These are phyloP conservation scores for Gopherus flavomarginatus DNA, from an alignment of 2,113 vertebrate species.

Conservation along the genomic window DNA sequence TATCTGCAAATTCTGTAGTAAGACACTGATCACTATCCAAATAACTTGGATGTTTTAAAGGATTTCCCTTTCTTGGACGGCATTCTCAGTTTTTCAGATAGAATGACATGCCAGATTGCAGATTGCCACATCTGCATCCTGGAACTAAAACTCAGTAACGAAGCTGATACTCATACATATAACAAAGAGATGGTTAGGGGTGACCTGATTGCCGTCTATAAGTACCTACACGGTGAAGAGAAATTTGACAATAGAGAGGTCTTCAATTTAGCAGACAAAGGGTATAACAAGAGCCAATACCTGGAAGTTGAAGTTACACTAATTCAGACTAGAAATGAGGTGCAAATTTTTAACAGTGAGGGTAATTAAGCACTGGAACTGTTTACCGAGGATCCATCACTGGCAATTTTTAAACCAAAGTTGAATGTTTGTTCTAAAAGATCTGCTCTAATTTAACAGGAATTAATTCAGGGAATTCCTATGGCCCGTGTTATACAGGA, in stretches of 20 bases:
- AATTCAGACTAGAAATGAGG: neutral
- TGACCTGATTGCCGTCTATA: neutral
- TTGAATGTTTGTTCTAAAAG: neutral
- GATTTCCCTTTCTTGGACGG: neutral
- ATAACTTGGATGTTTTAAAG: constrained; percentile 20
- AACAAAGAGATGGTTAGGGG: neutral
- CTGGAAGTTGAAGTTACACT: neutral
- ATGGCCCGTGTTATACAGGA: neutral
- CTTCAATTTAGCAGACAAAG: neutral
- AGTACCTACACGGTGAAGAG: neutral
- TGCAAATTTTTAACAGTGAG: neutral
- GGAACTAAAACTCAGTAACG: constrained; percentile 2
- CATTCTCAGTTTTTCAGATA: neutral
- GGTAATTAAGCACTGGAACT: neutral
- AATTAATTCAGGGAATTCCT: neutral
- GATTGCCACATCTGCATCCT: neutral
- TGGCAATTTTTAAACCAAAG: neutral
- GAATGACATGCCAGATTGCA: neutral
- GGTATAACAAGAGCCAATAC: neutral
- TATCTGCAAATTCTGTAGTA: neutral
- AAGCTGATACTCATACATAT: neutral
- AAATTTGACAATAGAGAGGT: neutral
- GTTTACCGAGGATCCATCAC: neutral
- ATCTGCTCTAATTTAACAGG: neutral
- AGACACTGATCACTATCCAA: neutral